Evolutionary conservation across 2,888 invertebrate species (phyloP).

Genomic region (Trissoscelio sp.): DNA sequence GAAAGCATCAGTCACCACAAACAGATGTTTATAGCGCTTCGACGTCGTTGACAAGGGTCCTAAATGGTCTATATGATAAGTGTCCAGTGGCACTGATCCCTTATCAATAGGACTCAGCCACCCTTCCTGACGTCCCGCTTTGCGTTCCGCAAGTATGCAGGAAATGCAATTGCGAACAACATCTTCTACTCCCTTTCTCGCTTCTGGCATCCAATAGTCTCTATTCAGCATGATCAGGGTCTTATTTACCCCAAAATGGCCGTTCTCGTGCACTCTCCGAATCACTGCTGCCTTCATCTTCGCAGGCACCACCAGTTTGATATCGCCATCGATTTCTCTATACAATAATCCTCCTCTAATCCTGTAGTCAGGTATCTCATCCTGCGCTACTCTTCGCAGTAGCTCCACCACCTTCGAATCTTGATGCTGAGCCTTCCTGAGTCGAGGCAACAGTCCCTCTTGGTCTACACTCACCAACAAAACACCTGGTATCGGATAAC

Average conservation of each 20-base stretch:
- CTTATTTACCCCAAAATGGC: too few species aligned
- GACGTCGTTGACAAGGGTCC: conserved; percentile 9
- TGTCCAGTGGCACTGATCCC: conserved; percentile 31
- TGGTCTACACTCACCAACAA: too few species aligned
- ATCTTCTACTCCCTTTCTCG: too few species aligned
- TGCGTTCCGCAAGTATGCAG: conserved; percentile 24
- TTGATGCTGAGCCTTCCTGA: not conserved
- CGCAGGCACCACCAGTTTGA: conserved; percentile 75
- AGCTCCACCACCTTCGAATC: not conserved
- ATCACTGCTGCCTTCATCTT: conserved; percentile 72
- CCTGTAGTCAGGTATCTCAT: not conserved
- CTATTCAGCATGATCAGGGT: too few species aligned
- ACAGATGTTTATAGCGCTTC: conserved; percentile 66
- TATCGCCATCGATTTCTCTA: conserved; percentile 29
- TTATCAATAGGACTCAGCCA: conserved; percentile 19
- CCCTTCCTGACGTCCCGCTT: conserved; percentile 28
- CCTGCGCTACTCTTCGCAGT: not conserved
- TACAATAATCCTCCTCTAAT: conserved; percentile 25
- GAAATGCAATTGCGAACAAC: too few species aligned
- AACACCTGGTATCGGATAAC: too few species aligned
- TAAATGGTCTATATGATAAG: conserved; percentile 24
- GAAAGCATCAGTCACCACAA: conserved; percentile 45
- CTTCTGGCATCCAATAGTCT: too few species aligned
- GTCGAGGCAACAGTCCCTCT: not conserved
- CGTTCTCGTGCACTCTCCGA: too few species aligned